phyloP scores from a whole-genome alignment of 1,140 invertebrate species.

The Pissodes strobi region DNA sequence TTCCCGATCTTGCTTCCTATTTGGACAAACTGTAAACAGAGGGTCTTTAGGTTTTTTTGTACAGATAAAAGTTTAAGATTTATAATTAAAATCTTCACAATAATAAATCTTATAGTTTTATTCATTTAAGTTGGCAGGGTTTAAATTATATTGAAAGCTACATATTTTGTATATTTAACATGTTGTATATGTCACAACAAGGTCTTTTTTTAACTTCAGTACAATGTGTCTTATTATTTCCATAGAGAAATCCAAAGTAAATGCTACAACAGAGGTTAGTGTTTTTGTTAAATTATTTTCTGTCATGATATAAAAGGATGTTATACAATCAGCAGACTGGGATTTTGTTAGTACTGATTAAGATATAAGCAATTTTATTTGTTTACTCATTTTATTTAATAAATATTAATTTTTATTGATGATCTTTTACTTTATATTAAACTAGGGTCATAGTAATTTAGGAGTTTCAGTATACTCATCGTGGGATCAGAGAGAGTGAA shows the following conservation, averaged over 20 bases:
- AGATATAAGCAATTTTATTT: constrained; percentile 25
- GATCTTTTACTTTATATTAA: no score
- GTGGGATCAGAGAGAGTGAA: no score
- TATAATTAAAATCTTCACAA: constrained; percentile 21
- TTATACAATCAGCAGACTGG: not conserved
- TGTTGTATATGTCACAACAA: no score
- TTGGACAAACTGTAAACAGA: constrained; percentile 89
- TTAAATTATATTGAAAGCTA: constrained; percentile 7
- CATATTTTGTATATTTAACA: constrained; percentile 3
- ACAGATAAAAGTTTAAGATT: constrained; percentile 42
- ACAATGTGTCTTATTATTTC: no score
- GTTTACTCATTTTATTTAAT: constrained; percentile 35
- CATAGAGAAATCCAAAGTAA: no score
- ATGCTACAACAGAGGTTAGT: constrained; percentile 15
- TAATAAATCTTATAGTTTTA: constrained; percentile 18
- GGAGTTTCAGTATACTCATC: no score
- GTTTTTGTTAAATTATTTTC: constrained; percentile 11
- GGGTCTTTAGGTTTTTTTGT: constrained; percentile 45
- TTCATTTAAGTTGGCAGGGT: constrained; percentile 18
- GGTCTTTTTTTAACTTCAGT: no score
- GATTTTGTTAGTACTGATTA: constrained; percentile 15
- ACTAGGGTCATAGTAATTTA: no score
- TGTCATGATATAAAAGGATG: not conserved
- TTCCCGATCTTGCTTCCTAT: constrained; percentile 90
- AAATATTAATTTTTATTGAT: constrained; percentile 33